A percentile compares a stretch with the other conserved stretches of the same genome.
Conservation (phyloP, 2,113 vertebrate genomes). For the Paratilapia polleni region DNA sequence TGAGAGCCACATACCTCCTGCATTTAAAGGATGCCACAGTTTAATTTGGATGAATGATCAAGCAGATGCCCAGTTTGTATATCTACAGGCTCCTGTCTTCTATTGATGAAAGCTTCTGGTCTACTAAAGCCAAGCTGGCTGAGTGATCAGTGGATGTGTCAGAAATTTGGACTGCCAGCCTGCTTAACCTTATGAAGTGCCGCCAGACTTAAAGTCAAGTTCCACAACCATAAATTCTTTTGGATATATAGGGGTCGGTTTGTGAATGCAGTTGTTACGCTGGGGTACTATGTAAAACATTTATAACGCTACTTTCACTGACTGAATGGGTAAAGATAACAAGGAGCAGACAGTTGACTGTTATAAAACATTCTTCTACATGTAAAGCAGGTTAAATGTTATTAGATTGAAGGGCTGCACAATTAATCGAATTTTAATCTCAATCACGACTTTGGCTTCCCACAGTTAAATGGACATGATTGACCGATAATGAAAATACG, state of each 20-base stretch:
- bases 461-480: neutral
- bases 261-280: slow-evolving; percentile 13
- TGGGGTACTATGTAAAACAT: neutral
- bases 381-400: neutral
- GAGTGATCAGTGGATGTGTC: slow-evolving; percentile 17
- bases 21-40: slow-evolving; percentile 55
- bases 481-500: neutral
- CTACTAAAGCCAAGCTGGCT: slow-evolving; percentile 34
- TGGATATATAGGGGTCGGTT: slow-evolving; percentile 12
- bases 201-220: slow-evolving; percentile 20
- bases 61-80: slow-evolving; percentile 34
- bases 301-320: slow-evolving; percentile 24
- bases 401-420: neutral
- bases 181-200: slow-evolving; percentile 21
- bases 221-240: slow-evolving; percentile 28
- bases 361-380: neutral
- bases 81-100: slow-evolving; percentile 2
- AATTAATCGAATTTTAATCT: neutral
- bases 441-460: neutral
- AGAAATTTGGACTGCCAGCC: slow-evolving; percentile 15
- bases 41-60: slow-evolving; percentile 64
- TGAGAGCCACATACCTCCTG: slow-evolving; percentile 39
- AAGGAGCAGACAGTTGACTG: neutral
- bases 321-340: slow-evolving; percentile 4
- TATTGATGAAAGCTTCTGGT: slow-evolving; percentile 49